phyloP scores from a whole-genome alignment of 2,113 vertebrate species.

The Fulica atra region DNA sequence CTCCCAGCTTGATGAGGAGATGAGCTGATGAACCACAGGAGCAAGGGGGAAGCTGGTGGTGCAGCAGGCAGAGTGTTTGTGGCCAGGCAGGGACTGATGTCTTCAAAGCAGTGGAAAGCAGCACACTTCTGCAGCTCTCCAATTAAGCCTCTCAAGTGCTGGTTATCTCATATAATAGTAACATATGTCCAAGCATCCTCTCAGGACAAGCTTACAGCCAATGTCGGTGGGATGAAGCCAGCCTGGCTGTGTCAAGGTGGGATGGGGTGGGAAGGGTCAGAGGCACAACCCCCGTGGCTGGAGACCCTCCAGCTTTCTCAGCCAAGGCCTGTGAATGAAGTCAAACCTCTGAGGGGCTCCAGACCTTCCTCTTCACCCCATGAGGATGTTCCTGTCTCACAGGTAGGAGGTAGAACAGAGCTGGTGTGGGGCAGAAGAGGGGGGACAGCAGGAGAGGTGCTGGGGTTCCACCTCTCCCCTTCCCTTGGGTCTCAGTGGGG shows the following conservation, averaged over 20 bases:
- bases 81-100: not conserved
- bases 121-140: not conserved
- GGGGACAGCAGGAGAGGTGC: not conserved
- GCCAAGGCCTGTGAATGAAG: not conserved
- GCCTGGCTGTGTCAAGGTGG: fast-evolving
- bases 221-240: not conserved
- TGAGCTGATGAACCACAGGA: fast-evolving
- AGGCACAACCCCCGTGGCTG: not conserved
- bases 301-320: not conserved
- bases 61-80: not conserved
- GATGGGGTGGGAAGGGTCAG: not conserved
- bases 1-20: fast-evolving
- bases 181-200: not conserved
- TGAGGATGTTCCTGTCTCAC: fast-evolving
- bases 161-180: not conserved
- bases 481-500: fast-evolving
- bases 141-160: not conserved
- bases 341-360: not conserved
- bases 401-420: not conserved
- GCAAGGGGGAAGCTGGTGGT: not conserved
- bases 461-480: not conserved
- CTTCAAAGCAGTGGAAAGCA: not conserved
- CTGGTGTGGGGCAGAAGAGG: fast-evolving
- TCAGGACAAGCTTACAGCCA: not conserved
- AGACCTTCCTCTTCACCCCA: not conserved